phyloP scores from a whole-genome alignment of 2,797 vertebrate genomes.

The Saxicola maurus region DNA sequence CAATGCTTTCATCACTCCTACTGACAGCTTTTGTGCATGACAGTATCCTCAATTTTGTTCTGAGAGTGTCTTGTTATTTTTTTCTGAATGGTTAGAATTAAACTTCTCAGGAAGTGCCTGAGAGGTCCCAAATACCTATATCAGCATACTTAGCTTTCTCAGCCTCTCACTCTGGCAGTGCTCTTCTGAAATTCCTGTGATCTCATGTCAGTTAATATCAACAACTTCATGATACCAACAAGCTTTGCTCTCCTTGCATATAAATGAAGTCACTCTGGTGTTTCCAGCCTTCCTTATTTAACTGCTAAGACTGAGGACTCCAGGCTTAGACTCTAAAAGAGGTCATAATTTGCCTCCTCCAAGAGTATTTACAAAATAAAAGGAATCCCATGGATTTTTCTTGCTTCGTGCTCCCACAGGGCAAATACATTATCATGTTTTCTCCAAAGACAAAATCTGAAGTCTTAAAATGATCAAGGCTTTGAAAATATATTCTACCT shows the following conservation, averaged over 20 bases:
- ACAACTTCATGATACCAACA: not conserved
- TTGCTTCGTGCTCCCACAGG: not conserved
- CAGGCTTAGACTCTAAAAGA: not conserved
- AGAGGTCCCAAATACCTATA: not conserved
- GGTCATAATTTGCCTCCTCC: not conserved
- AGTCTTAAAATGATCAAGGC: not conserved
- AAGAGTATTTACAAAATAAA: not conserved
- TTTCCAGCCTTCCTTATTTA: not conserved
- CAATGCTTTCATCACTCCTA: not conserved
- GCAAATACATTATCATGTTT: not conserved
- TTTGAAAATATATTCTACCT: not conserved
- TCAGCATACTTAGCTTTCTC: not conserved
- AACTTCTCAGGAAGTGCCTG: not conserved
- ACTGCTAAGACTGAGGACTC: not conserved
- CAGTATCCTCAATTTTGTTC: not conserved
- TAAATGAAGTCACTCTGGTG: not conserved
- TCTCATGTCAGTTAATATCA: not conserved
- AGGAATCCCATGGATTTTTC: not conserved
- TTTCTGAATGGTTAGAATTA: rapidly evolving
- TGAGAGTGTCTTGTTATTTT: not conserved
- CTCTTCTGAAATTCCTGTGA: not conserved
- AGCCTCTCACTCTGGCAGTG: not conserved
- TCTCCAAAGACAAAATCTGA: not conserved
- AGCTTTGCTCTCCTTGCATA: not conserved
- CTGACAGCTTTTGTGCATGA: not conserved